These are phyloP conservation scores for Mus caroli DNA, from an alignment of 2,797 vertebrate genomes.

Conservation along the genomic window DNA sequence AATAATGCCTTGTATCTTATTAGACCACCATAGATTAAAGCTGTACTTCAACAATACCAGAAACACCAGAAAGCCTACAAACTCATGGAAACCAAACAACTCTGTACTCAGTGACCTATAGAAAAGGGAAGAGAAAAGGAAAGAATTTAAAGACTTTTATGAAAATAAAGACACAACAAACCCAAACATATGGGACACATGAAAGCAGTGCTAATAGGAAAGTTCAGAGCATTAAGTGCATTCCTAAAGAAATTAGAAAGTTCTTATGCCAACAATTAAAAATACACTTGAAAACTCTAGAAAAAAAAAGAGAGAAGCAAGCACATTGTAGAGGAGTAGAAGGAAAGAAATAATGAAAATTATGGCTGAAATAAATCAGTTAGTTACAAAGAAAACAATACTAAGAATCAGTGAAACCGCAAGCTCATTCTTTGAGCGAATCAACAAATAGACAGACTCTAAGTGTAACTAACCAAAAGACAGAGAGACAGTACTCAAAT, in stretches of 20 bases:
- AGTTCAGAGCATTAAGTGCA: not conserved
- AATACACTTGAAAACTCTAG: not conserved
- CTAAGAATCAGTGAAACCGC: not conserved
- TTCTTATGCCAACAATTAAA: not conserved
- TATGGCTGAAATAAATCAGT: not conserved
- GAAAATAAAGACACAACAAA: not conserved
- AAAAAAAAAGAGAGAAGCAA: not conserved
- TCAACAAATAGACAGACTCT: not conserved
- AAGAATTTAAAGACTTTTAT: not conserved
- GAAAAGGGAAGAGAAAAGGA: not conserved
- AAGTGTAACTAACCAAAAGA: not conserved
- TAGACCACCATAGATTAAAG: not conserved
- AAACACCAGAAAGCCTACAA: not conserved
- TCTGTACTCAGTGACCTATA: not conserved
- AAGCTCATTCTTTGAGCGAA: not conserved
- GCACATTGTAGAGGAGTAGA: not conserved
- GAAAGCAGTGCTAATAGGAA: not conserved
- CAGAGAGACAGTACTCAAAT: not conserved
- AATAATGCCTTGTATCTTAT: not conserved
- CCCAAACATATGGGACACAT: not conserved
- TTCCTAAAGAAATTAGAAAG: not conserved
- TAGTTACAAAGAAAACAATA: not conserved
- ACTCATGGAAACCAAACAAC: not conserved
- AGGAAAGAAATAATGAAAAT: not conserved
- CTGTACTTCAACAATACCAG: not conserved